Base-by-base conservation (phyloP, 2,113 vertebrate species). In the Tor tambroides region DNA sequence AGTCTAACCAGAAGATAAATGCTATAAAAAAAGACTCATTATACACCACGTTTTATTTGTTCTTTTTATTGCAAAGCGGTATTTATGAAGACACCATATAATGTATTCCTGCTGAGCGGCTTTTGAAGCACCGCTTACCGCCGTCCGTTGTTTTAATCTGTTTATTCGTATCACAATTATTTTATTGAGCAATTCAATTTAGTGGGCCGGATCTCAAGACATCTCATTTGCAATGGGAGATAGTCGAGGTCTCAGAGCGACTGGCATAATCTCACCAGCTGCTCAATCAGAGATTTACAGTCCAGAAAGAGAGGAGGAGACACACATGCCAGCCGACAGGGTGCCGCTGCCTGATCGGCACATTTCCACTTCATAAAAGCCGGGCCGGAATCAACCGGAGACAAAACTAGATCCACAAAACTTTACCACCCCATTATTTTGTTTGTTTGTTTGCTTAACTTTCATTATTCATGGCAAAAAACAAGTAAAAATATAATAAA, bases 141-240 rank as follows among this genome's bases (percentile, higher is more conserved):
- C 83, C 63, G 76, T 88, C 87, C 35, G 71, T 86, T 87, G 61
- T 63, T 93, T 86, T 88, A 89, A 90, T 90, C 87, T 89, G 89
- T 88, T 88, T 90, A 88, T 87, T 83, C 54, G 23, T 76, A 76
- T 80, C 38, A 71, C 87, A 87, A 90, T 89, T 88, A 90, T 93
- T 92, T 93, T 93, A 93, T 93, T 93, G 93, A 92, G 88, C 92
- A 92, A 94, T 94, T 94, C 93, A 93, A 92, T 92, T 91, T 91
- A 88, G 86, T 90, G 89, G 43, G 85, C 87, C 41, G 87, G 81
- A 90, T 88, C 81, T 83, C 67, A 76, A 88, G 89, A 85, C 85
- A 59, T 54, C 72, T 71, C 35, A 69, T 80, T 49, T 88, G 32
- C 69, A 80, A 76, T 49, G 82, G 59, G 67, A 87, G 87, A 87